Evolutionary conservation across 2,888 invertebrate species (phyloP).

Genomic region (Lottia scabra): DNA sequence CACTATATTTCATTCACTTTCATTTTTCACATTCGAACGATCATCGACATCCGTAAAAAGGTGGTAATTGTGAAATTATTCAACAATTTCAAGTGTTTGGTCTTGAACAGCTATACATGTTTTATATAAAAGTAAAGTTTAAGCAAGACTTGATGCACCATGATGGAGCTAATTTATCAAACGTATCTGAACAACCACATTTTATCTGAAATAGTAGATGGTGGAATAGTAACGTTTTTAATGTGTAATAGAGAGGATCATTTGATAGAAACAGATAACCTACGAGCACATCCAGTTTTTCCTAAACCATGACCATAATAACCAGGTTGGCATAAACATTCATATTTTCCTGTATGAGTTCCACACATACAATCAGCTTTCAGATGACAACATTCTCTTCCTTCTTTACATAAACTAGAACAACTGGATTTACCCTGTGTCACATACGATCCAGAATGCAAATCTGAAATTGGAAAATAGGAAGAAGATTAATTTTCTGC

Average conservation of each 20-base stretch:
- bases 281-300: conserved; percentile 75
- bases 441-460: conserved; percentile 75
- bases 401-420: conserved; percentile 72
- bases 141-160: too few species aligned
- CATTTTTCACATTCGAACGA: not conserved
- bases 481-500: too few species aligned
- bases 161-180: too few species aligned
- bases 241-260: too few species aligned
- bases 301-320: conserved; percentile 76
- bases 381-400: conserved; percentile 74
- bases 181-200: too few species aligned
- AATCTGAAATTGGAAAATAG: conserved; percentile 70
- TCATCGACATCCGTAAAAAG: not conserved
- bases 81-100: not conserved
- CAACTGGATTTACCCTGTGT: conserved; percentile 72
- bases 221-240: too few species aligned
- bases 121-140: too few species aligned
- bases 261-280: conserved; percentile 14
- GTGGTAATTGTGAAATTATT: conserved; percentile 8
- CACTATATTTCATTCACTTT: not conserved
- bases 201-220: too few species aligned
- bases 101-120: too few species aligned
- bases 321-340: conserved; percentile 77
- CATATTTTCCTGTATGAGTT: conserved; percentile 78
- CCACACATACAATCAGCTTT: conserved; percentile 78